Evolutionary conservation across 2,113 vertebrate species (phyloP).

Genomic region (Gila orcuttii): DNA sequence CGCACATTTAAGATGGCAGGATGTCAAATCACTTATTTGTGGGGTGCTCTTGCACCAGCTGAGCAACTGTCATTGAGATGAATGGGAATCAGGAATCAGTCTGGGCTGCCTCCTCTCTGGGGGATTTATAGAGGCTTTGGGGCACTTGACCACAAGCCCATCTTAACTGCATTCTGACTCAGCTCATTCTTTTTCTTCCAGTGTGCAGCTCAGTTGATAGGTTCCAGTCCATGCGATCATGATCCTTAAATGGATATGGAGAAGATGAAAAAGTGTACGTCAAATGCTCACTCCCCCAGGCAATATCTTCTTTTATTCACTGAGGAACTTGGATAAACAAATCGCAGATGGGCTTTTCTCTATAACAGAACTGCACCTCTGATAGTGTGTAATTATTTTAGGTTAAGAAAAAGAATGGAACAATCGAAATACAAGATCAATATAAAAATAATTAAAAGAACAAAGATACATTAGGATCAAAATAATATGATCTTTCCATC

Average conservation of each 20-base stretch:
- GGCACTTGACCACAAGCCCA: slow-evolving; percentile 61
- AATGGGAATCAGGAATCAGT: slow-evolving; percentile 27
- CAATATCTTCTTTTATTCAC: slow-evolving; percentile 54
- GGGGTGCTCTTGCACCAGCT: not conserved
- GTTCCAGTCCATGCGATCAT: slow-evolving; percentile 63
- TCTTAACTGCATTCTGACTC: slow-evolving; percentile 54
- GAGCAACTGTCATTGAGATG: slow-evolving; percentile 30
- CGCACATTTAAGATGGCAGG: not conserved
- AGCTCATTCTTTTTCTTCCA: slow-evolving; percentile 60
- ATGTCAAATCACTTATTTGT: not conserved
- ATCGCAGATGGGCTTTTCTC: slow-evolving; percentile 58
- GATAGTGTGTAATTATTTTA: not conserved
- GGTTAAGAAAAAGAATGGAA: not conserved
- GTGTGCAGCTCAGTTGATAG: slow-evolving; percentile 65
- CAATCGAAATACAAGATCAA: not conserved
- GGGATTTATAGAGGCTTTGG: slow-evolving; percentile 59
- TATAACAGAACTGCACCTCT: slow-evolving; percentile 45
- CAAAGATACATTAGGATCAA: not conserved
- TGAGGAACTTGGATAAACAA: slow-evolving; percentile 54
- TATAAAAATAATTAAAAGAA: slow-evolving; percentile 1
- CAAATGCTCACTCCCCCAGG: slow-evolving; percentile 53
- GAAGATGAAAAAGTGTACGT: slow-evolving; percentile 67
- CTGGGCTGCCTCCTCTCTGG: slow-evolving; percentile 23
- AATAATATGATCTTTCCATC: not conserved
- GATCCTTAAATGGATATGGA: slow-evolving; percentile 70